Conservation (phyloP, 2,888 invertebrate genomes). For the Cyrtodaria siliqua region DNA sequence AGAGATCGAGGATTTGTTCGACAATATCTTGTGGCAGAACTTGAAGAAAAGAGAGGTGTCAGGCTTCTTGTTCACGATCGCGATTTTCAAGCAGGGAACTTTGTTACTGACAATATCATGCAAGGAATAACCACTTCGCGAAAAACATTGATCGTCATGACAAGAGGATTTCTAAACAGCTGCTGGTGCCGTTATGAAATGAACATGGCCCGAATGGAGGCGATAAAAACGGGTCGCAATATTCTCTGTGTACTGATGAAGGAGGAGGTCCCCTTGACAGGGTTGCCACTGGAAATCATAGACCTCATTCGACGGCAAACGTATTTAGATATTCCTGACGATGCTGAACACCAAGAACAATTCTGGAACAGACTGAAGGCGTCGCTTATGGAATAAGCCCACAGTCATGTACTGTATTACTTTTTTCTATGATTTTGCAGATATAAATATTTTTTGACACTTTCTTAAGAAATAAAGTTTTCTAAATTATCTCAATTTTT, state of each 20-base stretch:
- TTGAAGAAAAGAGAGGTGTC: constrained; percentile 36
- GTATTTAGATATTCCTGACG: constrained; percentile 16
- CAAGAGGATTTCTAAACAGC: constrained; percentile 39
- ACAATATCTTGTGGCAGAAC: constrained; percentile 25
- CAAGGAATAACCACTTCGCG: constrained; percentile 44
- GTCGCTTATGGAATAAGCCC: neutral
- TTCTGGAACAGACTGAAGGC: constrained; percentile 34
- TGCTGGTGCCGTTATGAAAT: constrained; percentile 62
- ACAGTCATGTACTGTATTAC: neutral
- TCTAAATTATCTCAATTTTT: too few species aligned
- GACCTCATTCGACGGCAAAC: constrained; percentile 28
- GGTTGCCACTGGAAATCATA: constrained; percentile 27
- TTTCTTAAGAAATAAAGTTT: too few species aligned
- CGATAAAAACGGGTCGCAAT: constrained; percentile 33
- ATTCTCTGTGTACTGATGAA: constrained; percentile 34
- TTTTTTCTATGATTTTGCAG: too few species aligned
- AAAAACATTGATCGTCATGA: constrained; percentile 45
- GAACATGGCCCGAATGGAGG: constrained; percentile 56
- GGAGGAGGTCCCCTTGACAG: constrained; percentile 13
- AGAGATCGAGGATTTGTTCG: constrained; percentile 32
- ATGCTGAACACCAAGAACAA: constrained; percentile 5
- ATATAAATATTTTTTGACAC: too few species aligned
- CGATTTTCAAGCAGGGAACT: constrained; percentile 43
- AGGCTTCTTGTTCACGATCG: constrained; percentile 49
- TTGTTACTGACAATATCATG: constrained; percentile 51